Conservation (phyloP, 2,888 invertebrate genomes). For the Erebia ligea region DNA sequence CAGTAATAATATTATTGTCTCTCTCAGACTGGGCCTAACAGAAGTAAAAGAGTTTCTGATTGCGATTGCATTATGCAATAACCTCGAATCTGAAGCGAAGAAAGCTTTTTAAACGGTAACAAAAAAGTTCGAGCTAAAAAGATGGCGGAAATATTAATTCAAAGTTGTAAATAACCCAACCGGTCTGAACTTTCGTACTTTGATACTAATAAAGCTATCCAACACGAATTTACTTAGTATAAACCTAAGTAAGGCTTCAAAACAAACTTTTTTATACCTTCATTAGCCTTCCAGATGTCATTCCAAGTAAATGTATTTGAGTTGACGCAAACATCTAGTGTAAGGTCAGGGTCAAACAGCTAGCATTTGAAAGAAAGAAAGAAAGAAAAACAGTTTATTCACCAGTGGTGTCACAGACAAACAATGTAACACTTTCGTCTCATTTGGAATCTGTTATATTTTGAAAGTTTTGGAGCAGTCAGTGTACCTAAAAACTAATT, state of each 20-base stretch:
- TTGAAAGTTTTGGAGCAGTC: no score
- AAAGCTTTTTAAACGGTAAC: neutral
- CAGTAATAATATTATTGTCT: no score
- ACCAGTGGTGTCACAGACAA: no score
- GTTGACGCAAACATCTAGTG: constrained; percentile 14
- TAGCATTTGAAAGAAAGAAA: no score
- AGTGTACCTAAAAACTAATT: no score
- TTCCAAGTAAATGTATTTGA: constrained; percentile 33
- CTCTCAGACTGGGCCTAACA: no score
- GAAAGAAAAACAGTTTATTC: no score
- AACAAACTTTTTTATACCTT: constrained; percentile 37
- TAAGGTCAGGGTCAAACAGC: constrained; percentile 9
- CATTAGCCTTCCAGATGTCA: constrained; percentile 38
- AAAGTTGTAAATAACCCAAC: neutral
- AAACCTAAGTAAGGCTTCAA: constrained; percentile 25
- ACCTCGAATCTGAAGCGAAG: neutral
- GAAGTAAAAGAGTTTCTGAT: no score
- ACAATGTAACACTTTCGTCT: no score
- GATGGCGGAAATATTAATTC: constrained; percentile 12
- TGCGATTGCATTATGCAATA: neutral
- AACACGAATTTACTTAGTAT: constrained; percentile 25
- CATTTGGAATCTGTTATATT: neutral
- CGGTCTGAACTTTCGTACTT: constrained; percentile 20
- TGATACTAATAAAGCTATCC: constrained; percentile 22
- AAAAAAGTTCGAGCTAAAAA: neutral